Base-by-base conservation (phyloP, 2,888 invertebrate genomes). In the Aleiodes testaceus region DNA sequence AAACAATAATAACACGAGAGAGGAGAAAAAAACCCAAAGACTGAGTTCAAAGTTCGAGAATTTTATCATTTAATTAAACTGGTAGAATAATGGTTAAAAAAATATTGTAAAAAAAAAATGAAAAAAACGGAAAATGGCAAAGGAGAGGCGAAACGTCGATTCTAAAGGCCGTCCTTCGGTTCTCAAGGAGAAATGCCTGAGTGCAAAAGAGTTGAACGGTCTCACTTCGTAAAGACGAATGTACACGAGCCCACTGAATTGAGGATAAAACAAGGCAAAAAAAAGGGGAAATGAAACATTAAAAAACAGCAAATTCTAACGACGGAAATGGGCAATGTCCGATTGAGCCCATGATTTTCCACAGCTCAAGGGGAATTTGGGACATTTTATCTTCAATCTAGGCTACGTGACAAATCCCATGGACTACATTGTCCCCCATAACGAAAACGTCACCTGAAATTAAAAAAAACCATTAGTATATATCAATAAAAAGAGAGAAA, bases 151-250 rank as follows among this genome's bases (percentile, higher is more conserved):
- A 61, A 18, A 44, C 16, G 44, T 61, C 20, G 61, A 61, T 44
- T 61, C 42, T 16, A 16, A 9, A 44, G 18, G 44, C 36, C 30
- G 55, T 55, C 55, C 55, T 55, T 36, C 55, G 36, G 14, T 16
- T 52, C 55, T 55, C 55, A 55, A 55, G 55, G 55, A 30, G 36
- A 55, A 30, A 55, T 3, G 16, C 55, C 26, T 30, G 55, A 55
- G 55, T 36, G 30, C 30, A 55, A 55, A 55, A 55, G 55, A 55
- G 55, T 55, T 55, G 55, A 55, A 61, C 44, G 44, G 20, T 61
- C 61, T 44, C 20, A 42, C 20, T 61, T 55, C 12, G 55, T 55
- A 30, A 55, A 55, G 30, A 55, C 55, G 55, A 55, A 55, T 30
- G 30, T 30, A 55, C 26, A 26, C 16, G 26, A 18, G 52, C 52